phyloP scores from a whole-genome alignment of 2,888 invertebrate genomes.

The Nycteola revayana region DNA sequence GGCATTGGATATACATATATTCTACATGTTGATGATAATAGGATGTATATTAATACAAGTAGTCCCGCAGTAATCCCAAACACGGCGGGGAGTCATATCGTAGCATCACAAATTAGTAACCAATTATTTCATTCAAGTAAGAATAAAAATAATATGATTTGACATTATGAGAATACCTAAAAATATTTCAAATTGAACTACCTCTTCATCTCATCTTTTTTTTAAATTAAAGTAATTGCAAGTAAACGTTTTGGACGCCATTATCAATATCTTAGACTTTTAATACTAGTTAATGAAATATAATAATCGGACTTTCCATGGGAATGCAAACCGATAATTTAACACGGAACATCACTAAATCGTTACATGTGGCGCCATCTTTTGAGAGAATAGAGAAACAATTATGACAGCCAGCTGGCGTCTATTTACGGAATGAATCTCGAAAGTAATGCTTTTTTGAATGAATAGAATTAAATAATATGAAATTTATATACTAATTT shows the following conservation, averaged over 20 bases:
- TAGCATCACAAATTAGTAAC: constrained; percentile 12
- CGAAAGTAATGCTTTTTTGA: constrained; percentile 5
- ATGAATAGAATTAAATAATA: constrained; percentile 1
- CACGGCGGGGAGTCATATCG: constrained; percentile 22
- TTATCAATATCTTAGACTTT: no score
- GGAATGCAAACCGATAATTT: no score
- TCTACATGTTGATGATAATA: constrained; percentile 2
- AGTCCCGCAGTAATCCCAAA: constrained; percentile 19
- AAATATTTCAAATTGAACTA: no score
- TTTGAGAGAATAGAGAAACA: constrained; percentile 21
- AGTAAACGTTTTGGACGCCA: no score
- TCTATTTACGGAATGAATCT: constrained; percentile 20
- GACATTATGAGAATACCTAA: no score
- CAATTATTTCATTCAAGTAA: no score
- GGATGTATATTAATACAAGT: constrained; percentile 19
- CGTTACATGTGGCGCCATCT: constrained; percentile 53
- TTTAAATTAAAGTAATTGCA: no score
- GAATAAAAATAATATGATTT: no score
- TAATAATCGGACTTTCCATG: no score
- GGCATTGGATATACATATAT: constrained; percentile 15
- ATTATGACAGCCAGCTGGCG: constrained; percentile 41
- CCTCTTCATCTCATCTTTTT: no score
- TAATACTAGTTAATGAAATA: no score
- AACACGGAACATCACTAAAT: constrained; percentile 8
- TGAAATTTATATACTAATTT: constrained; percentile 5